A percentile compares a stretch with the other conserved stretches of the same genome.
These are phyloP conservation scores for Apodemia mormo DNA, from an alignment of 2,888 invertebrate genomes.

Conservation along the genomic window DNA sequence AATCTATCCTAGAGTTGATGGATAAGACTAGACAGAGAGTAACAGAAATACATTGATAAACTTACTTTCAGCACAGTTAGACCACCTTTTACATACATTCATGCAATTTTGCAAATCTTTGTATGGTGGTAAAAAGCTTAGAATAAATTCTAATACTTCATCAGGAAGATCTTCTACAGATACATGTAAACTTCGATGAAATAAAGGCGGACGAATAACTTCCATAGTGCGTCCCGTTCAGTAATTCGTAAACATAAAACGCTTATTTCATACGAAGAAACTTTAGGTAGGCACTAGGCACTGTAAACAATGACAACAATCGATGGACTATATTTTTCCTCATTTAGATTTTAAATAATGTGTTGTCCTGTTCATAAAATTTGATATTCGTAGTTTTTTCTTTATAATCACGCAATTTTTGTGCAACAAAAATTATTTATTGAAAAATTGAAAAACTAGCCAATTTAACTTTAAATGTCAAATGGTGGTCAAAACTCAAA, in stretches of 20 bases:
- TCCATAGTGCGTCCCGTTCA: constrained; percentile 52
- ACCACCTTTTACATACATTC: constrained; percentile 94
- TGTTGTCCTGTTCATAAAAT: background rate
- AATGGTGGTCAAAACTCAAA: background rate
- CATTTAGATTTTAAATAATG: background rate
- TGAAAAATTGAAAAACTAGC: constrained; percentile 3
- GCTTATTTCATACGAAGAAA: background rate
- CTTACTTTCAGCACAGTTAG: constrained; percentile 91
- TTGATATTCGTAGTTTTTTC: background rate
- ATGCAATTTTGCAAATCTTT: constrained; percentile 93
- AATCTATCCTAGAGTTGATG: too few species aligned
- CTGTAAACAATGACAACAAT: constrained; percentile 5
- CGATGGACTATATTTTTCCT: background rate
- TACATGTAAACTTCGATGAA: constrained; percentile 59
- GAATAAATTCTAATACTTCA: constrained; percentile 95
- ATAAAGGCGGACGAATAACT: constrained; percentile 52
- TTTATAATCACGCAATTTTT: background rate
- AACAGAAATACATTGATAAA: constrained; percentile 36
- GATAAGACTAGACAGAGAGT: constrained; percentile 1
- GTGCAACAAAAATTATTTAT: background rate
- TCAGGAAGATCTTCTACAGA: constrained; percentile 90
- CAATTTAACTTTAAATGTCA: constrained; percentile 4
- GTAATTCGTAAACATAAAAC: background rate
- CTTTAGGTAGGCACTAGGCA: background rate
- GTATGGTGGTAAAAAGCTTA: constrained; percentile 94